Percentiles rank a stretch among this genome's conserved stretches.
Evolutionary conservation across 64 coral and sea anemone genomes (phyloP).

Genomic region (Montipora cactus): DNA sequence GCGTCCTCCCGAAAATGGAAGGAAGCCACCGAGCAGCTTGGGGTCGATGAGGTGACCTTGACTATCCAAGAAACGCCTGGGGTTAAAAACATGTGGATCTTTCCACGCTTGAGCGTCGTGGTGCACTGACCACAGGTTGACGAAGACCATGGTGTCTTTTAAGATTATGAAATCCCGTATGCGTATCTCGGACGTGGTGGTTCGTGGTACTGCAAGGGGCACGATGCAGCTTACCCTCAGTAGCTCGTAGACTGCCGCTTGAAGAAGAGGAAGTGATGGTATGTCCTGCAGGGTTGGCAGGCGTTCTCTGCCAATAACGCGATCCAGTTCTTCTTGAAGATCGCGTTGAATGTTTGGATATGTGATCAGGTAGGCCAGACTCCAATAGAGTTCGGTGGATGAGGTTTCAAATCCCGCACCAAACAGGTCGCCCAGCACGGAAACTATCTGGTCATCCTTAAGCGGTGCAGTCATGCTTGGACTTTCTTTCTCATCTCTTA

Average conservation of each 20-base stretch:
- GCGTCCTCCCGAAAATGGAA: conserved; percentile 19
- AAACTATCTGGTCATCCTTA: conserved; percentile 17
- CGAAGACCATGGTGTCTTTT: conserved; percentile 34
- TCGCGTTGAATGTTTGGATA: conserved; percentile 29
- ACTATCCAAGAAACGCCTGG: conserved; percentile 26
- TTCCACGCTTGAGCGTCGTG: conserved; percentile 21
- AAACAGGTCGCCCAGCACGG: background rate
- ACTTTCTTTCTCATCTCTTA: background rate
- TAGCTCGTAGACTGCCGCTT: conserved; percentile 31
- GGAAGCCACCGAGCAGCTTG: background rate
- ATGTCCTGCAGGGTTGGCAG: conserved; percentile 18
- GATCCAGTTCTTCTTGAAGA: conserved; percentile 23
- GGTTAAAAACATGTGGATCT: conserved; percentile 31
- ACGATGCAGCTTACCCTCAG: conserved; percentile 10
- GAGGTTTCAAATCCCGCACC: conserved; percentile 12
- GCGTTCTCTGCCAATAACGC: background rate
- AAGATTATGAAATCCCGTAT: conserved; percentile 11
- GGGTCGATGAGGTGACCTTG: conserved; percentile 20
- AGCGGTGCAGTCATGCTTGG: background rate
- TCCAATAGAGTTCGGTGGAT: conserved; percentile 4
- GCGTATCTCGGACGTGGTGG: background rate
- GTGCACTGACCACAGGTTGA: conserved; percentile 50
- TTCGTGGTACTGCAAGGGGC: conserved; percentile 8
- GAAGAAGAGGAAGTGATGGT: background rate
- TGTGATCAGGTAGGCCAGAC: conserved; percentile 9